Evolutionary conservation across 2,888 invertebrate species (phyloP).

Genomic region (Urechis unicinctus): DNA sequence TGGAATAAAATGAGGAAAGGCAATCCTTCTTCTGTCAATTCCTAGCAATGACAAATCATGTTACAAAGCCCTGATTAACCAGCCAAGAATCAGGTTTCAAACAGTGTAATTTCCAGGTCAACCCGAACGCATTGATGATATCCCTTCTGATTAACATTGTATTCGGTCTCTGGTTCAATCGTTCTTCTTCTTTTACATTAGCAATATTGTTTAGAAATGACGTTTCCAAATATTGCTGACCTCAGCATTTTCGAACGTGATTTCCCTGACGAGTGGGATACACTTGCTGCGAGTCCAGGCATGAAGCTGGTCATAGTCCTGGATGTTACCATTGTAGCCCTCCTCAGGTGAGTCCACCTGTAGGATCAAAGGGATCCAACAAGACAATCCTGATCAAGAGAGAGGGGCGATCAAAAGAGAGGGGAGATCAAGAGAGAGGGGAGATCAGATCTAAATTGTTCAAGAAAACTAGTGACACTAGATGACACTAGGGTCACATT

Average conservation of each 20-base stretch:
- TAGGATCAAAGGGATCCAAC: neutral
- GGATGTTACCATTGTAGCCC: conserved; percentile 29
- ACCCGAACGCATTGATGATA: no score
- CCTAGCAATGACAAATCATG: conserved; percentile 51
- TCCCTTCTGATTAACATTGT: no score
- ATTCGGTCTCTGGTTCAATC: no score
- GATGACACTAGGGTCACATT: no score
- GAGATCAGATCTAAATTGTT: neutral
- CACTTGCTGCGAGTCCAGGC: conserved; percentile 89
- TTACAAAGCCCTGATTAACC: no score
- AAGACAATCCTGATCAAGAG: no score
- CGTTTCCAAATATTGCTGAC: no score
- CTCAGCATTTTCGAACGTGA: conserved; percentile 99
- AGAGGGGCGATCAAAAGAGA: neutral
- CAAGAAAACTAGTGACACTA: no score
- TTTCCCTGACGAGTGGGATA: conserved; percentile 92
- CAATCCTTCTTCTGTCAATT: conserved; percentile 94
- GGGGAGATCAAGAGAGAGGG: neutral
- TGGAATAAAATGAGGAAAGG: conserved; percentile 98
- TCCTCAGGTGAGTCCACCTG: conserved; percentile 33
- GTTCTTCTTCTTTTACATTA: neutral
- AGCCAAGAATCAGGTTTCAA: no score
- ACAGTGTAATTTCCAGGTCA: no score
- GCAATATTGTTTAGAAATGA: neutral
- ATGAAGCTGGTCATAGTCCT: conserved; percentile 64